A percentile compares a stretch with the other conserved stretches of the same genome.
Evolutionary conservation across 2,797 vertebrate species (phyloP).

Genomic region (Cygnus olor): DNA sequence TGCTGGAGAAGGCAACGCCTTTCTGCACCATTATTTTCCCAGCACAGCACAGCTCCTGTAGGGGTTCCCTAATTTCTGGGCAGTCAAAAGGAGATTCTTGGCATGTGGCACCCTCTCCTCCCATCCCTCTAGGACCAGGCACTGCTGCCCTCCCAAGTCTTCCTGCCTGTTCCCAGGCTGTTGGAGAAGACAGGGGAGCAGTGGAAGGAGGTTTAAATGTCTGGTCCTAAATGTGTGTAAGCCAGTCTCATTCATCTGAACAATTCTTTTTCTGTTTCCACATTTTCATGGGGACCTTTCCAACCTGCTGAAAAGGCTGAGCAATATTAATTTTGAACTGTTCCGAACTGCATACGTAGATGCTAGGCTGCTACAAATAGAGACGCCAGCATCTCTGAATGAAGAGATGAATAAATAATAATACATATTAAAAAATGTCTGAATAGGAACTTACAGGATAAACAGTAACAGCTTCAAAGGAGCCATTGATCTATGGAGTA

Average conservation of each 20-base stretch:
- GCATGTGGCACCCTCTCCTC: not conserved
- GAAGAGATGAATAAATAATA: slow-evolving; percentile 62
- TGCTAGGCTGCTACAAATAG: not conserved
- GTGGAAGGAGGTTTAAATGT: not conserved
- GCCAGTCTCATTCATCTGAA: not conserved
- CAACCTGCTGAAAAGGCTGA: slow-evolving; percentile 19
- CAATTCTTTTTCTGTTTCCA: not conserved
- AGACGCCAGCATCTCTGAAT: slow-evolving; percentile 6
- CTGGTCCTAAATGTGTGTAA: not conserved
- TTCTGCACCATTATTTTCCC: not conserved
- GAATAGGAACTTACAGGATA: slow-evolving; percentile 63
- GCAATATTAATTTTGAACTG: slow-evolving; percentile 40
- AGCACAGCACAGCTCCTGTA: rapidly evolving
- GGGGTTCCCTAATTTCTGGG: not conserved
- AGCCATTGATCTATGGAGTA: slow-evolving; percentile 66
- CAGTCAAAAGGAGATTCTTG: not conserved
- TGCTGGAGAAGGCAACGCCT: not conserved
- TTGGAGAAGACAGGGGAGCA: not conserved
- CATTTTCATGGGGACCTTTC: slow-evolving; percentile 33
- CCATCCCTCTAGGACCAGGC: not conserved
- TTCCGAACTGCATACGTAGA: not conserved
- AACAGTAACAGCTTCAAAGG: slow-evolving; percentile 63
- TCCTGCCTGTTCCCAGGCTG: not conserved
- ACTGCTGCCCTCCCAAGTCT: not conserved
- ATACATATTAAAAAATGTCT: slow-evolving; percentile 45